Base-by-base conservation (phyloP, 2,797 vertebrate species). In the Tarsius wallacei region DNA sequence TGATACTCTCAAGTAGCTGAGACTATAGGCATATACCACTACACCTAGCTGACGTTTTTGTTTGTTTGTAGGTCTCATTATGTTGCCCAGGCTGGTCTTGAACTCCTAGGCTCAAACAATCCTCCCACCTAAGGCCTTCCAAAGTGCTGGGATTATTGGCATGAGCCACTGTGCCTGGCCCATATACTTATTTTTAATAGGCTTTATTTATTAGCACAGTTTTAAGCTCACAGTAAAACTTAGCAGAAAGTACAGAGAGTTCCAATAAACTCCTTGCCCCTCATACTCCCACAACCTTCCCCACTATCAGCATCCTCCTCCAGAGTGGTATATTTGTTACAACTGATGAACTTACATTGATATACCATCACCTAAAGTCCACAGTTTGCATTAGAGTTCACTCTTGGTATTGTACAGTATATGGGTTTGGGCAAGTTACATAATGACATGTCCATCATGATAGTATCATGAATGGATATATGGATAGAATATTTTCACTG, bases 211-310 rank as follows among this genome's bases (percentile, higher is more conserved):
- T 88, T 64, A 55, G 31, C 71, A 16, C 26, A 88, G 15, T 47
- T 87, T 70, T 82, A 86, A 26, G 26, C n/a, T 70, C 28, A 7
- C 14, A 86, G 86, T 28, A 82, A 91, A 91, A 61, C 1, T 36
- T 17, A 78, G 63, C 28, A 33, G 42, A 36, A 86, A 82, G 31
- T 1, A 17, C 31, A 74, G 55, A 73, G 36, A 81, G 3, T 74
- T 78, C 53, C 47, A 64, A 7, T 11, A 8, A 1, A 47, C 0
- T 2, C 42, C 33, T 33, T 14, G 19, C 15, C 33, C 16, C 42
- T 42, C 2, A 5, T 63, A 15, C 0, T 1, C 5, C 3, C n/a
- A 47, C 28, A 17, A 3, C 14, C 19, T 28, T 59, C 16, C 24
- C 16, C 6, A 42, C 36, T 22, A 33, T 53, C 59, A 31, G 24